Percentiles rank a stretch among this genome's conserved stretches.
Evolutionary conservation across 2,113 vertebrate genomes (phyloP).

Genomic region (Dromaius novaehollandiae): DNA sequence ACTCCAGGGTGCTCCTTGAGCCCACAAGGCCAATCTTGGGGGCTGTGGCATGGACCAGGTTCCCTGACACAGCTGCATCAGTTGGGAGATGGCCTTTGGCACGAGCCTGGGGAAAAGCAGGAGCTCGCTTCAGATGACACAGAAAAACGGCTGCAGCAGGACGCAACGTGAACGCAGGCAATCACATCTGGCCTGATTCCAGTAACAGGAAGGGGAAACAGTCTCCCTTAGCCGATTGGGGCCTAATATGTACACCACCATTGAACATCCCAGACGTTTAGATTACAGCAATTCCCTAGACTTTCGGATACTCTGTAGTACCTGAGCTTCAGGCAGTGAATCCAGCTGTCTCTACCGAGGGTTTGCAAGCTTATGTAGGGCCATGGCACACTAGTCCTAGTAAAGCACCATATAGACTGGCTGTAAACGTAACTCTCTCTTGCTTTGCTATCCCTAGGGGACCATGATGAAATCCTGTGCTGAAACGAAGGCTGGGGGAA

Average conservation of each 20-base stretch:
- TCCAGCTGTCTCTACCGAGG: background rate
- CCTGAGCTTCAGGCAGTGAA: background rate
- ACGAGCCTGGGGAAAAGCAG: background rate
- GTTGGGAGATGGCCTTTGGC: background rate
- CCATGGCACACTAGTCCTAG: background rate
- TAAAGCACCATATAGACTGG: background rate
- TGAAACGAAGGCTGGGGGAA: background rate
- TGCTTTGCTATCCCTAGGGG: background rate
- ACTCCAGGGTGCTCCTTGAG: background rate
- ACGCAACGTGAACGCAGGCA: background rate
- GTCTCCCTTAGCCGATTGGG: background rate
- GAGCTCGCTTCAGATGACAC: background rate
- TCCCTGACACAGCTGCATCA: background rate
- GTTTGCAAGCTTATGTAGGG: background rate
- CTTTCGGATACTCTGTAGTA: background rate
- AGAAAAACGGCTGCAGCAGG: background rate
- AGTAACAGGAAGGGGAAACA: background rate
- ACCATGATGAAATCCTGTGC: background rate
- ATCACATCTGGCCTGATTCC: background rate
- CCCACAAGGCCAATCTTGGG: background rate
- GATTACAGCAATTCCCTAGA: background rate
- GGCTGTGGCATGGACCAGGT: background rate
- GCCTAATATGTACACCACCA: background rate
- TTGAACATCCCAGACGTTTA: background rate
- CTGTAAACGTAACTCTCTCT: background rate